Conservation (phyloP, 2,888 invertebrate genomes). For the Mesoligia furuncula region DNA sequence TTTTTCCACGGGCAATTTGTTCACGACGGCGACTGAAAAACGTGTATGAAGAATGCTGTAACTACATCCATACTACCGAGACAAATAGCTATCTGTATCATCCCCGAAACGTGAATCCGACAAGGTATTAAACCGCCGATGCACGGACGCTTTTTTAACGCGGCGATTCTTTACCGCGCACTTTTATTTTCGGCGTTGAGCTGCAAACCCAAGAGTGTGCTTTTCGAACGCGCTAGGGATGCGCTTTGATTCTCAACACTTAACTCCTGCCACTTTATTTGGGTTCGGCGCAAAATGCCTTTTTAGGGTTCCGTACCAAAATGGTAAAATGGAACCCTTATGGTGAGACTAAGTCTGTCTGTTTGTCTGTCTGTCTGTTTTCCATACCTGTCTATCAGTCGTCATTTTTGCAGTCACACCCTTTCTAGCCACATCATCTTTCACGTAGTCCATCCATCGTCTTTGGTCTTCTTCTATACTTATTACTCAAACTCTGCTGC, state of each 20-base stretch:
- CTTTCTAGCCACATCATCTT: background rate
- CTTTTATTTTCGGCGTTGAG: background rate
- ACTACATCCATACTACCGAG: too few species aligned
- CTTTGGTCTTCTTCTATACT: background rate
- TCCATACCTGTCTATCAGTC: background rate
- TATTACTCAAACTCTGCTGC: background rate
- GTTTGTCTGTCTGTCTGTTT: too few species aligned
- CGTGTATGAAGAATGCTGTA: background rate
- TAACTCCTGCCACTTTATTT: background rate
- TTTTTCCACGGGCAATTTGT: background rate
- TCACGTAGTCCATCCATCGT: background rate
- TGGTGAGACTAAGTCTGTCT: too few species aligned
- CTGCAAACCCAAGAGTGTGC: background rate
- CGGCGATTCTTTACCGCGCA: background rate
- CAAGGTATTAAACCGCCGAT: background rate
- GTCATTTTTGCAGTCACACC: background rate
- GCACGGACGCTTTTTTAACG: background rate
- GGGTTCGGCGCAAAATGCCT: background rate
- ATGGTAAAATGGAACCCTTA: too few species aligned
- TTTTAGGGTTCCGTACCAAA: too few species aligned
- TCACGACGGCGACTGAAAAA: background rate
- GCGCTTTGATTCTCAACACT: background rate
- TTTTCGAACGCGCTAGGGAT: background rate
- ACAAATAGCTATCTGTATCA: constrained; percentile 1
- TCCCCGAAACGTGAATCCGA: constrained; percentile 5